Evolutionary conservation across 1,140 invertebrate species (phyloP), one percentile per base, ranked within the genome.

Genomic region (Drosophila sechellia): DNA sequence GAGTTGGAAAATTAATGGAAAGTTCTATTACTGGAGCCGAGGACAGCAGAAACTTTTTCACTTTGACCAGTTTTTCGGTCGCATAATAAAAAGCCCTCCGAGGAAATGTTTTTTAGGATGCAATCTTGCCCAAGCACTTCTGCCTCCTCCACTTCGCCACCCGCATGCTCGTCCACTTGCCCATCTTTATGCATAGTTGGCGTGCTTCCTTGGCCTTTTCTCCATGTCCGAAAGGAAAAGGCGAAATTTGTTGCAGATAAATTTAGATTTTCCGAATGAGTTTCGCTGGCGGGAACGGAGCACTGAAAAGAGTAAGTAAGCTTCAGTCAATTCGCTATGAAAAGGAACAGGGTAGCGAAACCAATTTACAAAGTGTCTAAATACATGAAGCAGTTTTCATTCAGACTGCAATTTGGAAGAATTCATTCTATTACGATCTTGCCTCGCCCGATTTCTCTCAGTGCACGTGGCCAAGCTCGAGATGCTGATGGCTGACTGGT

Each of bases 201-300:
- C 39, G 50, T 61, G 63, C 73, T 63, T 66, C 63, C 55, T 46
- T 55, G 34, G 46, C 48, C 63, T 54, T 56, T 68, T 52, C 4
- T 11, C 5, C 42, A 22, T 20, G 45, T 43, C 53, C 39, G 60
- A 45, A 13, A n/a, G 17, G 34, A 48, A 56, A 48, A 34, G 40
- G 72, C 49, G 42, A 60, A 78, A 64, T 72, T 78, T 81, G 63
- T 87, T 89, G 63, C 65, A 77, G 80, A 87, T 89, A 89, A 77
- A 89, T 87, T 83, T 79, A 73, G 76, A 83, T 68, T 79, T 76
- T 76, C 42, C 39, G 27, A 60, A 35, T 72, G 34, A 37, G 13
- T 46, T 58, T 45, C 17, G 31, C 20, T 42, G 35, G 48, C n/a
- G 15, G 15, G n/a, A 31, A 34, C 1, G 48, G 3, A 34, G 4